Conservation (phyloP, 2,113 vertebrate species). For the Apodemus speciosus region DNA sequence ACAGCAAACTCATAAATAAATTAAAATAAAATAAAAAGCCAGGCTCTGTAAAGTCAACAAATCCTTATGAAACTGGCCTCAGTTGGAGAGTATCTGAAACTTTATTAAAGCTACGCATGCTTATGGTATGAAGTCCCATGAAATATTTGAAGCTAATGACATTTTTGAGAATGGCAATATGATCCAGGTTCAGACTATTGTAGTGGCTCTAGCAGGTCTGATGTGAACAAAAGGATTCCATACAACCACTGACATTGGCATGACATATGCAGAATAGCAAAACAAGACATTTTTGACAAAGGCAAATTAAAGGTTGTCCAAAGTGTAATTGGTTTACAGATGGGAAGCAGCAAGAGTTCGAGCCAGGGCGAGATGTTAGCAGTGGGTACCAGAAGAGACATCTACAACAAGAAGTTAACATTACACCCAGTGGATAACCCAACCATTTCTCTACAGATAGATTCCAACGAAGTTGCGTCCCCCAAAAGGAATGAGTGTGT, state of each 20-base stretch:
- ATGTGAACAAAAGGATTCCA: slow-evolving; percentile 97
- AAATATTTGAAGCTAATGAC: slow-evolving; percentile 99
- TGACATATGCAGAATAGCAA: slow-evolving; percentile 96
- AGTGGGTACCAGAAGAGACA: slow-evolving; percentile 95
- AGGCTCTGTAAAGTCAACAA: too few relatives aligned
- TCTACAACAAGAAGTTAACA: slow-evolving; percentile 96
- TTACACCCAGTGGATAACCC: slow-evolving; percentile 94
- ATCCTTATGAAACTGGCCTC: background rate
- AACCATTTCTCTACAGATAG: slow-evolving; percentile 98
- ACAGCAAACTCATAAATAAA: too few relatives aligned
- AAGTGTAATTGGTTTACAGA: slow-evolving; percentile 97
- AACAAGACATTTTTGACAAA: slow-evolving; percentile 91
- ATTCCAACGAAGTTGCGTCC: slow-evolving; percentile 97
- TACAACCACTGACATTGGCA: slow-evolving; percentile 94
- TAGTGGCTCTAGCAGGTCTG: slow-evolving; percentile 95
- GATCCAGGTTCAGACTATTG: slow-evolving; percentile 97
- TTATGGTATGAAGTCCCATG: slow-evolving; percentile 95
- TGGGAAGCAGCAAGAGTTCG: slow-evolving; percentile 68
- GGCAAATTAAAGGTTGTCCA: slow-evolving; percentile 97
- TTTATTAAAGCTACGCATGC: slow-evolving; percentile 96
- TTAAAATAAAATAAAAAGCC: too few relatives aligned
- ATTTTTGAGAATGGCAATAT: slow-evolving; percentile 98
- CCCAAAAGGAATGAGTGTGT: slow-evolving; percentile 98
- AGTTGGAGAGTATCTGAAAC: slow-evolving; percentile 98
- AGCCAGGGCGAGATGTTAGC: slow-evolving; percentile 94